Percentiles rank a stretch among this genome's conserved stretches.
These are phyloP conservation scores for Trichosurus vulpecula DNA, from an alignment of 2,797 vertebrate species.

Conservation along the genomic window DNA sequence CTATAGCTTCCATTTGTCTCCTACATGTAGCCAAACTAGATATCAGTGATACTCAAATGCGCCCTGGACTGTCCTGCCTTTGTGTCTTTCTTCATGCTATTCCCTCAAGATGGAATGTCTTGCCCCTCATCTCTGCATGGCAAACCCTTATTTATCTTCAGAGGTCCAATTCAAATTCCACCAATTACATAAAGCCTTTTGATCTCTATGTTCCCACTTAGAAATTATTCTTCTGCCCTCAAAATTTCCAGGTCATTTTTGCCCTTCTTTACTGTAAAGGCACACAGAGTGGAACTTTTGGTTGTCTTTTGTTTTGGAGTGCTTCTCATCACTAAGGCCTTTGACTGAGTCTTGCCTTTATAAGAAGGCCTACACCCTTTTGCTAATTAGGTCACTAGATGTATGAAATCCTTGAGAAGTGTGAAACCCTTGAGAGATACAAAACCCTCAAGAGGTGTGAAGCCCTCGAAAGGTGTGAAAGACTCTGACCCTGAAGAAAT, in stretches of 20 bases:
- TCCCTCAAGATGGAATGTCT: background rate
- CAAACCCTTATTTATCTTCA: background rate
- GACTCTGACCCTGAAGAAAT: no score
- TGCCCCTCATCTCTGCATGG: background rate
- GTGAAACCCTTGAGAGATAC: no score
- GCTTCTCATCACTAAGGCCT: no score
- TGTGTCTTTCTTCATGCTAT: background rate
- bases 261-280: no score
- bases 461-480: no score
- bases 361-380: no score
- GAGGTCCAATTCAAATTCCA: background rate
- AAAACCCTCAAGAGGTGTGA: no score
- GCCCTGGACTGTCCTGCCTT: background rate
- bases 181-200: background rate
- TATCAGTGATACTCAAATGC: background rate
- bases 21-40: background rate
- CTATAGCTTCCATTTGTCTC: background rate
- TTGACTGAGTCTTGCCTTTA: no score
- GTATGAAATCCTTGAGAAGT: no score
- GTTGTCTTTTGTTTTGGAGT: no score
- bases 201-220: background rate
- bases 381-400: no score
- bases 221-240: background rate
- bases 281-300: no score
- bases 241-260: background rate